Conservation (phyloP, 1,140 invertebrate species). For the Zaprionus taronus region DNA sequence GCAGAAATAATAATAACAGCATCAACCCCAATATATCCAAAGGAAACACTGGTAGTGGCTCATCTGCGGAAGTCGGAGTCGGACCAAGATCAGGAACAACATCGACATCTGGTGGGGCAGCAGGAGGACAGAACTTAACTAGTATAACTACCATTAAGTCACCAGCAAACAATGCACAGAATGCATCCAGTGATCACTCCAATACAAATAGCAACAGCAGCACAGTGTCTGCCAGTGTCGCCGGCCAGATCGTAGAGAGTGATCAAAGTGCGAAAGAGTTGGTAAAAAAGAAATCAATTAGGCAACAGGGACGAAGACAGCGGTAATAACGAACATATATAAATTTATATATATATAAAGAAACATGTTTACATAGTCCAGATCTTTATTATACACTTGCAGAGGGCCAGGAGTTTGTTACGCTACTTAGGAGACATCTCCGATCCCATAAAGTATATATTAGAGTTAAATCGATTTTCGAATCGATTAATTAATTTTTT, state of each 20-base stretch:
- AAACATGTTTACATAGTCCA: not conserved
- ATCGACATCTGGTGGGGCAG: not conserved
- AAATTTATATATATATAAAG: too few species aligned
- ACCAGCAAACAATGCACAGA: slow-evolving; percentile 43
- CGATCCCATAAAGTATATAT: too few species aligned
- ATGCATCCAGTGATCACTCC: slow-evolving; percentile 40
- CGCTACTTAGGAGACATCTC: too few species aligned
- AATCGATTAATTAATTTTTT: too few species aligned
- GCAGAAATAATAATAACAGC: slow-evolving; percentile 28
- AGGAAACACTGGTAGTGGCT: not conserved
- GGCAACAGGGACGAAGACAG: slow-evolving; percentile 57
- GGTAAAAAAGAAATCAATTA: slow-evolving; percentile 57
- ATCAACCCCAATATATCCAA: slow-evolving; percentile 18
- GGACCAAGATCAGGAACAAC: slow-evolving; percentile 4
- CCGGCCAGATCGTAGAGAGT: slow-evolving; percentile 36
- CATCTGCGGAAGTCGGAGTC: not conserved
- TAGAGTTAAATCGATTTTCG: too few species aligned
- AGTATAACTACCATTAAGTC: slow-evolving; percentile 37
- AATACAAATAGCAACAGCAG: slow-evolving; percentile 56
- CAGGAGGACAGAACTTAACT: slow-evolving; percentile 37
- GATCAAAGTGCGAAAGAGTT: slow-evolving; percentile 53
- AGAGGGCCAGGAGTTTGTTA: too few species aligned
- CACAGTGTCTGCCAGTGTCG: slow-evolving; percentile 39
- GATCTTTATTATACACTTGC: not conserved
- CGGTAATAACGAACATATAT: slow-evolving; percentile 41